phyloP scores from a whole-genome alignment of 2,797 vertebrate species.

The Knipowitschia caucasica region DNA sequence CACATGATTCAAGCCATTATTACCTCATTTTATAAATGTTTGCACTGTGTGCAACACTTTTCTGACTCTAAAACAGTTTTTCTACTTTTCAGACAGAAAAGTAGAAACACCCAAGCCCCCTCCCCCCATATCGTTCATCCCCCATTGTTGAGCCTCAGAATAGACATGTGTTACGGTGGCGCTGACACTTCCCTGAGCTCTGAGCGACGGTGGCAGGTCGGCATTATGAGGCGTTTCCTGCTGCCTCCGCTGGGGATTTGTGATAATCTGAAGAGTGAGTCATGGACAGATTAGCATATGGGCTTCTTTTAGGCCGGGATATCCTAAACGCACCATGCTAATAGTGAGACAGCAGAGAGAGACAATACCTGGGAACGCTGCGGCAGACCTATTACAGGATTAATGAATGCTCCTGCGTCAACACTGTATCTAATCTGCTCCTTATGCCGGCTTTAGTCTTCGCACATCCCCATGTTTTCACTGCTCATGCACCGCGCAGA shows the following conservation, averaged over 20 bases:
- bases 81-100: too few species aligned
- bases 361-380: conserved; percentile 37
- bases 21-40: too few species aligned
- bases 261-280: conserved; percentile 70
- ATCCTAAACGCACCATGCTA: conserved; percentile 62
- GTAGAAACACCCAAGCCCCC: too few species aligned
- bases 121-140: too few species aligned
- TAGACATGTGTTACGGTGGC: too few species aligned
- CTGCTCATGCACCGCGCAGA: conserved; percentile 19
- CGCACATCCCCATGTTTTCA: conserved; percentile 37
- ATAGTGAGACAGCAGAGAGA: conserved; percentile 41
- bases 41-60: too few species aligned
- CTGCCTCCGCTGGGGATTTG: conserved; percentile 70
- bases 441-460: conserved; percentile 25
- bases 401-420: conserved; percentile 23
- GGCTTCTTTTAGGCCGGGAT: conserved; percentile 62
- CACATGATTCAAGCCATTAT: too few species aligned
- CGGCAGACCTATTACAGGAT: conserved; percentile 35
- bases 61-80: too few species aligned
- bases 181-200: too few species aligned
- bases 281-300: conserved; percentile 65
- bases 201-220: conserved; percentile 61
- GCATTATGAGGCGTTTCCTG: conserved; percentile 65
- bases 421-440: conserved; percentile 33
- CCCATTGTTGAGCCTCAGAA: too few species aligned